These are phyloP conservation scores for Alloplasta piceator DNA, from an alignment of 2,888 invertebrate species.

Conservation along the genomic window DNA sequence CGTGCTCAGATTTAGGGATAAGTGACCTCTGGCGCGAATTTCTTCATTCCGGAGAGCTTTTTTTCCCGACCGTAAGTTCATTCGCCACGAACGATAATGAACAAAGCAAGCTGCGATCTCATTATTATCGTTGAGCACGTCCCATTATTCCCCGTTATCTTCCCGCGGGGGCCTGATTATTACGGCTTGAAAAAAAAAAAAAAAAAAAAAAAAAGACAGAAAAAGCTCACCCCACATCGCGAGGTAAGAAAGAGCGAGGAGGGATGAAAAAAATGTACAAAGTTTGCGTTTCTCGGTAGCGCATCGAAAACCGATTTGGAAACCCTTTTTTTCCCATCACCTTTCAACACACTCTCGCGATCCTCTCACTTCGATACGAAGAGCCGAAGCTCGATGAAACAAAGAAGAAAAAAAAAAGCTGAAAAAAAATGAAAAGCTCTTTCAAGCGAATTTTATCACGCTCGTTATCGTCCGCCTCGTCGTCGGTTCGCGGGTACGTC, in stretches of 20 bases:
- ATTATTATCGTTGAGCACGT: slow-evolving; percentile 42
- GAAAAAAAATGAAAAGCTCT: too few species aligned
- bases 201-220: too few species aligned
- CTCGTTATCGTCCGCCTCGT: slow-evolving; percentile 3
- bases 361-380: not conserved
- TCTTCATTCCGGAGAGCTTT: not conserved
- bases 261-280: too few species aligned
- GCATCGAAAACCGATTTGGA: slow-evolving; percentile 55
- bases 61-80: not conserved
- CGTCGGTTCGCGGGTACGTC: too few species aligned
- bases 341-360: not conserved
- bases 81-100: slow-evolving; percentile 45
- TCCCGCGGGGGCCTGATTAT: too few species aligned
- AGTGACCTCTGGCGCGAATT: too few species aligned
- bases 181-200: too few species aligned
- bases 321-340: slow-evolving; percentile 32
- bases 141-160: slow-evolving; percentile 40
- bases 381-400: not conserved
- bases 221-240: too few species aligned
- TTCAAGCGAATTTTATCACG: not conserved
- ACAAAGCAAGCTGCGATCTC: slow-evolving; percentile 47
- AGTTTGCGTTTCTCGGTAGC: not conserved
- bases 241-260: not conserved
- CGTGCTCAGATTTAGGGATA: too few species aligned
- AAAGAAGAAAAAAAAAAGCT: not conserved